phyloP scores from a whole-genome alignment of 2,797 vertebrate species.

The Mergus octosetaceus region DNA sequence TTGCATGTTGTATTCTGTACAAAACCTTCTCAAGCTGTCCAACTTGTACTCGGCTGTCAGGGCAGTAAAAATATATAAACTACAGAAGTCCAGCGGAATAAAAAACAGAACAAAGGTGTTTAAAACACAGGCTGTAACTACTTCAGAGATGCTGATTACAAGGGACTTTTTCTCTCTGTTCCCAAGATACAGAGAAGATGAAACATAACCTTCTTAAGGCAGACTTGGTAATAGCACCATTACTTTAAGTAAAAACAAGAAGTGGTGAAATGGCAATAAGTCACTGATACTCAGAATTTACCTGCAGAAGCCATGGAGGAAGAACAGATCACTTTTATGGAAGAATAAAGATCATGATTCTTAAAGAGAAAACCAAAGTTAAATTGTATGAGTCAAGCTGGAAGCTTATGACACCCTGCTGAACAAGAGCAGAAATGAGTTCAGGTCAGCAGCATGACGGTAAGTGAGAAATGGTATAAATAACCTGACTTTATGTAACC shows the following conservation, averaged over 20 bases:
- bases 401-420: not conserved
- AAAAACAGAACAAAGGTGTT: not conserved
- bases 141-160: not conserved
- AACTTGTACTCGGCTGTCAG: not conserved
- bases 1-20: not conserved
- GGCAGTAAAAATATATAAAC: not conserved
- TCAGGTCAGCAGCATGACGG: not conserved
- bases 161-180: not conserved
- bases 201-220: not conserved
- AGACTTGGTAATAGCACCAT: not conserved
- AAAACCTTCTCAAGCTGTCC: not conserved
- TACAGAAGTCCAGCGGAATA: not conserved
- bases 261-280: not conserved
- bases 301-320: not conserved
- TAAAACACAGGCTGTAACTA: not conserved
- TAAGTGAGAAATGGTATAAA: not conserved
- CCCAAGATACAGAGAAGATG: not conserved
- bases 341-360: not conserved
- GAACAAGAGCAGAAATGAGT: not conserved
- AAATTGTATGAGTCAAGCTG: not conserved
- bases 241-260: not conserved
- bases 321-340: not conserved
- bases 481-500: not conserved
- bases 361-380: not conserved
- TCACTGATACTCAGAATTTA: not conserved